Evolutionary conservation across 1,140 invertebrate genomes (phyloP).

Genomic region (Gerris buenoi): DNA sequence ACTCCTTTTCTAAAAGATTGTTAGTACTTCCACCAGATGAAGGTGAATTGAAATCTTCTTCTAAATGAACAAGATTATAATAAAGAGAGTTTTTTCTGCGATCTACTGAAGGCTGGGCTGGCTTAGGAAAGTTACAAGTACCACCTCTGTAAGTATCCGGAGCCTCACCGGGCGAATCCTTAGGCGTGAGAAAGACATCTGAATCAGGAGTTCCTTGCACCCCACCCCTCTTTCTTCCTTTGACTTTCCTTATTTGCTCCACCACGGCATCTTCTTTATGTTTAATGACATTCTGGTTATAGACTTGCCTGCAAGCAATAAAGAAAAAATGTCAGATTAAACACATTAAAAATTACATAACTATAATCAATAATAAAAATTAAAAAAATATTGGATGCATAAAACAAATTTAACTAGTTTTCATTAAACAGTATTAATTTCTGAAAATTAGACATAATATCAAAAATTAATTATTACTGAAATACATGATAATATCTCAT

Average conservation of each 20-base stretch:
- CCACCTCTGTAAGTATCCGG: neutral
- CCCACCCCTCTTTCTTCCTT: constrained; percentile 6
- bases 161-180: constrained; percentile 17
- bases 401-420: too few species aligned
- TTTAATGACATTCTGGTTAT: constrained; percentile 15
- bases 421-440: too few species aligned
- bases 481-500: too few species aligned
- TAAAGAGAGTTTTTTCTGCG: constrained; percentile 16
- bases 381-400: too few species aligned
- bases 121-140: constrained; percentile 2
- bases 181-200: constrained; percentile 20
- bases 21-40: constrained; percentile 3
- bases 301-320: constrained; percentile 22
- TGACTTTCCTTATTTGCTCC: constrained; percentile 14
- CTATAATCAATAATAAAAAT: too few species aligned
- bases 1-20: constrained; percentile 20
- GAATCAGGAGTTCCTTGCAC: constrained; percentile 16
- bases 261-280: constrained; percentile 19
- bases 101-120: neutral
- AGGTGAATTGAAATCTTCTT: constrained; percentile 17
- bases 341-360: too few species aligned
- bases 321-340: too few species aligned
- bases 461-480: too few species aligned
- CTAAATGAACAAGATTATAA: constrained; percentile 23
- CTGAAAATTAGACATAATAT: too few species aligned